Conservation (phyloP, 2,113 vertebrate species). For the Probosciger aterrimus region DNA sequence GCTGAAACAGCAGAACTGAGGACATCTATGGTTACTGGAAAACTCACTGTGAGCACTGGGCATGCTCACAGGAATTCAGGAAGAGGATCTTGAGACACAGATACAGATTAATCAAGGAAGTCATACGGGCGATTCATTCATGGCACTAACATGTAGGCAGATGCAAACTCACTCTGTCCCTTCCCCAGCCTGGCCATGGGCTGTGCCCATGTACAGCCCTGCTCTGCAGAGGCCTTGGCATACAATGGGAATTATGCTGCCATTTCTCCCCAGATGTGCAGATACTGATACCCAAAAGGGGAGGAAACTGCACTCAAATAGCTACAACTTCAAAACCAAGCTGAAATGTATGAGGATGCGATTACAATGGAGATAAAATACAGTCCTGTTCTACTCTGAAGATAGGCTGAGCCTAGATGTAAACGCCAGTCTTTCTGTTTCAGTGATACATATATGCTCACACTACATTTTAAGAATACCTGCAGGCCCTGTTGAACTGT, state of each 20-base stretch:
- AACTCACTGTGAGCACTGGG: background rate
- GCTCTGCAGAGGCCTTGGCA: background rate
- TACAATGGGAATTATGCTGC: background rate
- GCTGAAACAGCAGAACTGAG: background rate
- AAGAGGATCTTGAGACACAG: background rate
- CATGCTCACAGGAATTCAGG: background rate
- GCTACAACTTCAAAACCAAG: background rate
- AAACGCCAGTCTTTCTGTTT: background rate
- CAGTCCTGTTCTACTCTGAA: background rate
- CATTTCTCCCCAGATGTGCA: background rate
- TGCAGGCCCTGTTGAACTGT: background rate
- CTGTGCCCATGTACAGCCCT: rapidly evolving
- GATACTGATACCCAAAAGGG: background rate
- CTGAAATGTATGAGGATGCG: background rate
- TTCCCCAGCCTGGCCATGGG: background rate
- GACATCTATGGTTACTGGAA: background rate
- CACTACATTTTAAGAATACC: background rate
- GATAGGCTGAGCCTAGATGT: background rate
- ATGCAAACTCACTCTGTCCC: background rate
- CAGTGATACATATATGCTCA: background rate
- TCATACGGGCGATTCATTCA: background rate
- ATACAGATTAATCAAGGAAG: background rate
- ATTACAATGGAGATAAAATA: background rate
- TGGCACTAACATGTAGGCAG: background rate
- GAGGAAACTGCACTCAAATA: background rate